Conservation (phyloP, 2,888 invertebrate genomes). For the Octodonta nipae region DNA sequence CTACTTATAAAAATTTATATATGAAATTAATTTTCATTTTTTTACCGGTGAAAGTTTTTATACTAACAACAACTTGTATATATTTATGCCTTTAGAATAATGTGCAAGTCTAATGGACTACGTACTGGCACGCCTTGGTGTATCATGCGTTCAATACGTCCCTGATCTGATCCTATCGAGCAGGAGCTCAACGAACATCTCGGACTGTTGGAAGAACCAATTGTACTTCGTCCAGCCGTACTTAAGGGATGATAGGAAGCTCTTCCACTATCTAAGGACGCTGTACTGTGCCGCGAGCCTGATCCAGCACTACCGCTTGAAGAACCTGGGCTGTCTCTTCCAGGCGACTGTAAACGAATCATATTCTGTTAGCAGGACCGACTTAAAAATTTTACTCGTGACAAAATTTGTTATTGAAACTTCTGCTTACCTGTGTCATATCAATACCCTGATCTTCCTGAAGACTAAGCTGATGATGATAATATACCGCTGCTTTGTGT, state of each 20-base stretch:
- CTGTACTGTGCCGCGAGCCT: slow-evolving; percentile 79
- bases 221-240: slow-evolving; percentile 35
- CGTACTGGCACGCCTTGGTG: slow-evolving; percentile 55
- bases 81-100: too few species aligned
- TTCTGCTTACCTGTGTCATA: slow-evolving; percentile 66
- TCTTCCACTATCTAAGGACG: slow-evolving; percentile 80
- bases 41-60: too few species aligned
- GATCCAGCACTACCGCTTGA: slow-evolving; percentile 79
- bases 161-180: slow-evolving; percentile 57
- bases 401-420: too few species aligned
- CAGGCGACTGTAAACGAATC: slow-evolving; percentile 67
- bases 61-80: too few species aligned
- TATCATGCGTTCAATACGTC: slow-evolving; percentile 59
- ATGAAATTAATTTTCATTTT: too few species aligned
- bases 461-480: slow-evolving; percentile 68
- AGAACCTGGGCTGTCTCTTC: slow-evolving; percentile 83
- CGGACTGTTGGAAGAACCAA: slow-evolving; percentile 44
- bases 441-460: slow-evolving; percentile 82
- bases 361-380: too few species aligned
- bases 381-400: too few species aligned
- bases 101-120: too few species aligned
- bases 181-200: slow-evolving; percentile 65
- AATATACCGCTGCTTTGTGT: slow-evolving; percentile 64
- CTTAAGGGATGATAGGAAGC: slow-evolving; percentile 62
- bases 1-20: too few species aligned